These are phyloP conservation scores for Ophion ventricosus DNA, from an alignment of 2,888 invertebrate genomes.

Conservation along the genomic window DNA sequence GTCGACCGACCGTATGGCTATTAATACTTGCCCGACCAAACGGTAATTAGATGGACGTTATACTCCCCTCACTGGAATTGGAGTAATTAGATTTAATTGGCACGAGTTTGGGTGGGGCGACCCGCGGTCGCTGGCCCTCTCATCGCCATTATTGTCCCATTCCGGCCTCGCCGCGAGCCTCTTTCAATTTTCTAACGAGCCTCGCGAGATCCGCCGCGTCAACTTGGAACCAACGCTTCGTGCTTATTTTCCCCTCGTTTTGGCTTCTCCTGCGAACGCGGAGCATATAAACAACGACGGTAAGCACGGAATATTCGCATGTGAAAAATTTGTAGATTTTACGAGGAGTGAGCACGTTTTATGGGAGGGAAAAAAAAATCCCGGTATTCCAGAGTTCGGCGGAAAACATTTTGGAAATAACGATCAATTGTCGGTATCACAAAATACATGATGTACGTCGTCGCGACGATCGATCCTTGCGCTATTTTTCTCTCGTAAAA, in stretches of 20 bases:
- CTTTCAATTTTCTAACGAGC: constrained; percentile 46
- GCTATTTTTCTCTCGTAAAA: too few species aligned
- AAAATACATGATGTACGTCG: too few species aligned
- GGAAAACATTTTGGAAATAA: too few species aligned
- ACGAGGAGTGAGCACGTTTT: not conserved
- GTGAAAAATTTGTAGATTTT: not conserved
- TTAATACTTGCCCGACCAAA: constrained; percentile 79
- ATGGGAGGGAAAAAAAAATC: too few species aligned
- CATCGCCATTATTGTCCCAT: constrained; percentile 56
- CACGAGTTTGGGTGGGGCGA: constrained; percentile 67
- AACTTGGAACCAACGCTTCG: not conserved
- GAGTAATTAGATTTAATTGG: constrained; percentile 81
- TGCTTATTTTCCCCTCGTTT: not conserved
- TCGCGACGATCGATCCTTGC: too few species aligned
- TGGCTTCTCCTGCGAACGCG: not conserved
- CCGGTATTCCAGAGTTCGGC: too few species aligned
- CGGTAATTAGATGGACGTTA: constrained; percentile 80
- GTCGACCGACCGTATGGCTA: constrained; percentile 65
- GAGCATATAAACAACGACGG: not conserved
- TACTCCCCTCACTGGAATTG: constrained; percentile 77
- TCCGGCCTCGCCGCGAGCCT: constrained; percentile 51
- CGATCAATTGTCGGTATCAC: too few species aligned
- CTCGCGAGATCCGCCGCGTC: not conserved
- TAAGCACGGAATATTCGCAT: not conserved
- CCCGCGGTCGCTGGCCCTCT: constrained; percentile 51